phyloP scores from a whole-genome alignment of 1,140 invertebrate species.

The Tachypleus tridentatus region DNA sequence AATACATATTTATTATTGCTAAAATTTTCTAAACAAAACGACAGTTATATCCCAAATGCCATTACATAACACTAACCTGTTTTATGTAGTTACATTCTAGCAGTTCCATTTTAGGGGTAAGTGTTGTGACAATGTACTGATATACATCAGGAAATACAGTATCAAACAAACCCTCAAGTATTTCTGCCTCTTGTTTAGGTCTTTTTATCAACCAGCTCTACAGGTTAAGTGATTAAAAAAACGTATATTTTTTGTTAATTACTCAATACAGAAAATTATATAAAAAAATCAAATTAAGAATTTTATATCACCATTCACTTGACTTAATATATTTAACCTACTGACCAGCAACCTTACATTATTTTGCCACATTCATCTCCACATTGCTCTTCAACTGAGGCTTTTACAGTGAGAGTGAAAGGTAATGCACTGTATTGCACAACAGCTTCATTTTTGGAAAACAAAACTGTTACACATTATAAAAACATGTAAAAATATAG shows the following conservation, averaged over 20 bases:
- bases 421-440: too few species aligned
- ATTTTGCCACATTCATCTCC: too few species aligned
- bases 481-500: too few species aligned
- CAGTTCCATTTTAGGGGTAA: slow-evolving; percentile 71
- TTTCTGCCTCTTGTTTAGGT: slow-evolving; percentile 50
- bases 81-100: slow-evolving; percentile 80
- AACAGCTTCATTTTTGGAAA: too few species aligned
- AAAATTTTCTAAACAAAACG: too few species aligned
- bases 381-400: too few species aligned
- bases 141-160: slow-evolving; percentile 64
- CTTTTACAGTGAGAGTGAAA: too few species aligned
- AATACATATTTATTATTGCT: too few species aligned
- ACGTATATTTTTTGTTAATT: not conserved
- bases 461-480: too few species aligned
- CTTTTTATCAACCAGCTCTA: slow-evolving; percentile 67
- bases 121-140: slow-evolving; percentile 67
- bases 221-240: slow-evolving; percentile 2
- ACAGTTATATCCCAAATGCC: too few species aligned
- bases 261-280: not conserved
- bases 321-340: too few species aligned
- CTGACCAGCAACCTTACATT: too few species aligned
- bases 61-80: slow-evolving; percentile 34
- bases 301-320: not conserved
- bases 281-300: not conserved
- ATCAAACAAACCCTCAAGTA: slow-evolving; percentile 67